Percentiles rank a stretch among this genome's conserved stretches.
These are phyloP conservation scores for Epinephelus fuscoguttatus DNA, from an alignment of 2,113 vertebrate genomes.

Conservation along the genomic window DNA sequence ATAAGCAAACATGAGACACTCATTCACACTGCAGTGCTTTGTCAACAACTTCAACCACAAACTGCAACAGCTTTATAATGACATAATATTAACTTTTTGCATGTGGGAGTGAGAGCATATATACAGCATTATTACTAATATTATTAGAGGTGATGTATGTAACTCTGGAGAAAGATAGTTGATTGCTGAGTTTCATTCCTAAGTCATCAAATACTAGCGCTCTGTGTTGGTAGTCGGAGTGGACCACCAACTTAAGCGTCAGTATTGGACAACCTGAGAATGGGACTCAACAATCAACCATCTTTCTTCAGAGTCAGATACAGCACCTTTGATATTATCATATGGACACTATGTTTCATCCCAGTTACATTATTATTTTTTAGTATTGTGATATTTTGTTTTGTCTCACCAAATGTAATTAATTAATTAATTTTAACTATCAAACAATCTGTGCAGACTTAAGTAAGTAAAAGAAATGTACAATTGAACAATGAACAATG, in stretches of 20 bases:
- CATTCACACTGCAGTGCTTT: constrained; percentile 62
- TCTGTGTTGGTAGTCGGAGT: no score
- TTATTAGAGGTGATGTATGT: background rate
- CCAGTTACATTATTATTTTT: background rate
- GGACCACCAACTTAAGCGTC: no score
- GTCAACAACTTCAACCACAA: constrained; percentile 29
- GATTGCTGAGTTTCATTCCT: no score
- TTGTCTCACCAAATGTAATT: background rate
- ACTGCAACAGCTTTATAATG: constrained; percentile 3
- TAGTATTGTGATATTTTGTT: background rate
- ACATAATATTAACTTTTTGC: constrained; percentile 16
- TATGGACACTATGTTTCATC: no score
- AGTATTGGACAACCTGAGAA: no score
- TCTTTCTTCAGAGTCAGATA: no score
- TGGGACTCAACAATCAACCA: no score
- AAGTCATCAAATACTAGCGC: no score
- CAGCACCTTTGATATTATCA: background rate
- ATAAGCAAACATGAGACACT: constrained; percentile 66
- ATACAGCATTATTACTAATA: background rate
- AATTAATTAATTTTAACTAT: background rate
- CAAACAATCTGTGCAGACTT: background rate
- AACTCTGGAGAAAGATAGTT: no score
- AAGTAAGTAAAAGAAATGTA: background rate
- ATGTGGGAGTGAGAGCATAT: background rate
- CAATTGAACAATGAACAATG: no score